Percentiles rank a stretch among this genome's conserved stretches.
Conservation (phyloP, 2,113 vertebrate genomes). For the Eublepharis macularius region DNA sequence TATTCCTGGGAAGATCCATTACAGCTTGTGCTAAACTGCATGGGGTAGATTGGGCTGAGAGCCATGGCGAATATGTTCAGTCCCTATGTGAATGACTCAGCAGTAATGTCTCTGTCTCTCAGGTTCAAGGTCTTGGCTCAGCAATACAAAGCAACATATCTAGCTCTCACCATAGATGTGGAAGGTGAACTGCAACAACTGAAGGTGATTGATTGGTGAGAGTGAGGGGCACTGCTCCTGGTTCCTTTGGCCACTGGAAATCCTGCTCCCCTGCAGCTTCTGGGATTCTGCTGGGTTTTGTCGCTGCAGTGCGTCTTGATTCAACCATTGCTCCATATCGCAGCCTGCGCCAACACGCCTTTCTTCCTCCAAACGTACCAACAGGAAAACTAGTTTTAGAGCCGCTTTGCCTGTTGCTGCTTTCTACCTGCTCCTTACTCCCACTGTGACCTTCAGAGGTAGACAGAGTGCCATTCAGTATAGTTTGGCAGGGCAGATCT, state of each 20-base stretch:
- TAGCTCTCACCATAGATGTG: constrained; percentile 74
- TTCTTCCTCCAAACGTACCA: neutral
- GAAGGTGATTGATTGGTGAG: constrained; percentile 67
- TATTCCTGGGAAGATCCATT: no score
- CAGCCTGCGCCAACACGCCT: neutral
- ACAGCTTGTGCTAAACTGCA: neutral
- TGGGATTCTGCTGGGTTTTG: neutral
- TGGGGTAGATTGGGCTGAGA: neutral
- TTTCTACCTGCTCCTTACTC: neutral
- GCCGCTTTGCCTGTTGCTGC: neutral
- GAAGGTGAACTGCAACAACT: constrained; percentile 77
- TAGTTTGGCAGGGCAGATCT: neutral
- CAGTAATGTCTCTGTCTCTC: neutral
- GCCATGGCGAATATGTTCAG: no score
- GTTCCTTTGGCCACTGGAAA: neutral
- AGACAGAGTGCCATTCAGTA: neutral
- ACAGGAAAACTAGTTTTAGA: neutral
- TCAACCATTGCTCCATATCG: neutral
- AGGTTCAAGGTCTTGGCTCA: constrained; percentile 78
- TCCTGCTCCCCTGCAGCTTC: neutral
- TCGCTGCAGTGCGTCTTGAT: no score
- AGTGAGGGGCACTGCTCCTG: no score
- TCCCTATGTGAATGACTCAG: neutral
- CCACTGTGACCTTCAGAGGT: neutral
- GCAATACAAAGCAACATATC: constrained; percentile 79